phyloP scores from a whole-genome alignment of 2,888 invertebrate species.

The Leistus spinibarbis region DNA sequence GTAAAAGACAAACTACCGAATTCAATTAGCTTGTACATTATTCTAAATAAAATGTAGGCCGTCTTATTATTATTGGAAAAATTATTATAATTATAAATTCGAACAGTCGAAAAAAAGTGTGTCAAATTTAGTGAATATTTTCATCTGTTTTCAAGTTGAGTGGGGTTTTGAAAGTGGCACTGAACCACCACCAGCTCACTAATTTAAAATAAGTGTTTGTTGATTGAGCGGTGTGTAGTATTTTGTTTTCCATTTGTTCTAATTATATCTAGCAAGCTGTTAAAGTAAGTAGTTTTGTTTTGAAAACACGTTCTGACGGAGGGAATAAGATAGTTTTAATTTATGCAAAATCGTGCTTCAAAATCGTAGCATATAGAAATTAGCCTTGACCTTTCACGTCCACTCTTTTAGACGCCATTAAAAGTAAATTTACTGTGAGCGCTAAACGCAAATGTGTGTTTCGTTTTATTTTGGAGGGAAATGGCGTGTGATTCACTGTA shows the following conservation, averaged over 20 bases:
- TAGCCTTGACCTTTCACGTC: slow-evolving; percentile 26
- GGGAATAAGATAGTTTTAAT: background rate
- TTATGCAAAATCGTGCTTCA: slow-evolving; percentile 13
- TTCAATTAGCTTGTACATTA: background rate
- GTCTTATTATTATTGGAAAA: background rate
- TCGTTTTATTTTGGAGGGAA: background rate
- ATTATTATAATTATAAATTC: background rate
- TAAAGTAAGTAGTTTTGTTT: background rate
- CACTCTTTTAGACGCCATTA: slow-evolving; percentile 18
- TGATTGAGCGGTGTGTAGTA: background rate
- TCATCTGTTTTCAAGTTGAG: background rate
- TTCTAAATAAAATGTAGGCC: background rate
- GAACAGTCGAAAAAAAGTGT: background rate
- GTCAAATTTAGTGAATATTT: background rate
- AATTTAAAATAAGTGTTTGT: background rate
- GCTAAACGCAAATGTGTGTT: background rate
- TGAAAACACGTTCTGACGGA: background rate
- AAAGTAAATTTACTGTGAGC: slow-evolving; percentile 16
- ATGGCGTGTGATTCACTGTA: background rate
- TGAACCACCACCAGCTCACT: no score
- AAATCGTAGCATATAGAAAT: slow-evolving; percentile 18
- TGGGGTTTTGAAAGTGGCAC: background rate
- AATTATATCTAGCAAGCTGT: background rate
- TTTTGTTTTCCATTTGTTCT: background rate
- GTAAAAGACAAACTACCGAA: background rate